phyloP scores from a whole-genome alignment of 2,888 invertebrate species.

The Diogma glabrata region DNA sequence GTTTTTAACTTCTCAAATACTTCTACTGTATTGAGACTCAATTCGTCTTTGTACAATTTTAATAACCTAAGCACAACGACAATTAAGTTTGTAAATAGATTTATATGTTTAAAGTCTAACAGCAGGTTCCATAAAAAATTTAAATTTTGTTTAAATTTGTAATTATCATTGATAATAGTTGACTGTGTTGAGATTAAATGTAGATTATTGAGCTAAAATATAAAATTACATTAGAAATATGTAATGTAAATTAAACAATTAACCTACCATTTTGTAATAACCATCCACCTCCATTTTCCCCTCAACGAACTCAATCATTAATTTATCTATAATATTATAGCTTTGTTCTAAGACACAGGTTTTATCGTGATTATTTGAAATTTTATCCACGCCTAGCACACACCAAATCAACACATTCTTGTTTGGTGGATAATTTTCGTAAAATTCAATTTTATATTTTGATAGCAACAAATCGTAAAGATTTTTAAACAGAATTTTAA shows the following conservation, averaged over 20 bases:
- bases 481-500: constrained; percentile 3
- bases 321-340: neutral
- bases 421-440: no score
- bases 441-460: neutral
- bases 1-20: no score
- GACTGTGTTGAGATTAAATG: neutral
- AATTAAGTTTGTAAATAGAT: no score
- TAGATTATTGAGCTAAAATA: neutral
- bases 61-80: no score
- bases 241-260: neutral
- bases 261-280: neutral
- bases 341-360: neutral
- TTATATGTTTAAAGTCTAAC: no score
- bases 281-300: neutral
- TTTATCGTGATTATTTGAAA: neutral
- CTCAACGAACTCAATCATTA: neutral
- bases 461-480: neutral
- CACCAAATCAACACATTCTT: constrained; percentile 1
- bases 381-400: constrained; percentile 4
- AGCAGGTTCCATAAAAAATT: no score
- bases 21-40: no score
- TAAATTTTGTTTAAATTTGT: neutral
- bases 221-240: neutral
- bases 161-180: neutral
- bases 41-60: no score